Conservation (phyloP, 2,113 vertebrate species). For the Chloropsis hardwickii region DNA sequence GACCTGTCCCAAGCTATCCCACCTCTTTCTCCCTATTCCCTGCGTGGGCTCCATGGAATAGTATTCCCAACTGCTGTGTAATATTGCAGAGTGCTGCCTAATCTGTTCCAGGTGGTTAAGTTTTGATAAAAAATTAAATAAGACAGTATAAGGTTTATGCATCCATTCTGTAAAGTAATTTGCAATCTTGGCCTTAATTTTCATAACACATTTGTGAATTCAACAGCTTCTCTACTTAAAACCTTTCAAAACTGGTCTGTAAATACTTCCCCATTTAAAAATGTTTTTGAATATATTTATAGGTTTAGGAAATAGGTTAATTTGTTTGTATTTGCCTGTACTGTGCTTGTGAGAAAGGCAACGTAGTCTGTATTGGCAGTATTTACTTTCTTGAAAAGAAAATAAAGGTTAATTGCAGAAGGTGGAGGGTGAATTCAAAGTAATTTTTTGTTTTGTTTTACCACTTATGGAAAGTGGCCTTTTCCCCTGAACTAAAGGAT, state of each 20-base stretch:
- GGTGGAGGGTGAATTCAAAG: not conserved
- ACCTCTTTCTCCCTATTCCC: not conserved
- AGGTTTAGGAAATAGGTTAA: not conserved
- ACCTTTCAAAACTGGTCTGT: not conserved
- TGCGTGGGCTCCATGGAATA: not conserved
- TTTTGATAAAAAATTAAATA: conserved; percentile 24
- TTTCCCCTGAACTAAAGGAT: not conserved
- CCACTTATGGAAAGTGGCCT: not conserved
- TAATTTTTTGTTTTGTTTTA: not conserved
- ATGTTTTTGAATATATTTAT: not conserved
- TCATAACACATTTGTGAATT: not conserved
- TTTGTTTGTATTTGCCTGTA: not conserved
- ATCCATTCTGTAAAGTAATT: conserved; percentile 18
- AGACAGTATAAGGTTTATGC: not conserved
- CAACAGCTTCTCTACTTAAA: not conserved
- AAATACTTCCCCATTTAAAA: not conserved
- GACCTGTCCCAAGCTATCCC: not conserved
- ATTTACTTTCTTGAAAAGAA: not conserved
- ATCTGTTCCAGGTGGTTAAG: conserved; percentile 34
- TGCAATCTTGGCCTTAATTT: not conserved
- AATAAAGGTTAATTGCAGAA: not conserved
- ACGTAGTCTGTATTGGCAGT: not conserved
- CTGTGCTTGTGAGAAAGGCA: not conserved
- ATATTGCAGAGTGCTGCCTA: not conserved
- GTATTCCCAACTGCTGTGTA: not conserved